Evolutionary conservation across 2,888 invertebrate species (phyloP), one percentile per base, ranked within the genome.

Genomic region (Uropetala carovei): DNA sequence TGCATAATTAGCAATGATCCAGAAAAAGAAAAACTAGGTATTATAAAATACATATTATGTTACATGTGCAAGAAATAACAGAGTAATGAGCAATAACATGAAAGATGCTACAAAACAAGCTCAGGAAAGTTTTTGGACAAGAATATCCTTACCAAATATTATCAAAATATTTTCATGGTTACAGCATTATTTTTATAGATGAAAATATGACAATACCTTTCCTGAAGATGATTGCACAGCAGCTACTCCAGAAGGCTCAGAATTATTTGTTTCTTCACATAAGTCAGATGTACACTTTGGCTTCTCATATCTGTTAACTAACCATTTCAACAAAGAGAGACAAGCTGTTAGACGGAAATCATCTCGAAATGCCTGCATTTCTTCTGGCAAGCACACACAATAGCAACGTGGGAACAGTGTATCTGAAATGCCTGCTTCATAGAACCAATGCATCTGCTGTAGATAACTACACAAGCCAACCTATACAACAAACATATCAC

Each of bases 331-430:
- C 86, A 98, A 95, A 93, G 98, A 97, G 93, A 98, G 96, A 94
- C 99, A 99, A 0, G 98, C 98, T 0, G 99, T 99, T 93, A 98
- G 95, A 94, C 98, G 97, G 94, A 98, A 99, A 95, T 99, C 99
- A 93, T 98, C 98, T 93, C 98, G 96, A 94, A 98, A 98, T 93
- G 97, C 97, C 94, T 97, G 96, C 94, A 97, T 96, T 94, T 98
- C 98, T 93, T 98, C 98, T 0, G 97, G 96, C 94, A 97, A 97
- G 94, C 97, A 97, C 93, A 98, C 96, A 95, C 97, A 97, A 95
- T 98, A 98, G 94, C 98, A 98, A 60, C 99, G 96, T 0, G 99
- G 99, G 94, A 98, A 99, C 93, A 97, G 97, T 11, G 98, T 97
- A 93, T 97, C 96, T 0, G 98, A 97, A 59, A 98, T 96, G 13